phyloP scores from a whole-genome alignment of 2,113 vertebrate genomes.

The Ageneiosus marmoratus region DNA sequence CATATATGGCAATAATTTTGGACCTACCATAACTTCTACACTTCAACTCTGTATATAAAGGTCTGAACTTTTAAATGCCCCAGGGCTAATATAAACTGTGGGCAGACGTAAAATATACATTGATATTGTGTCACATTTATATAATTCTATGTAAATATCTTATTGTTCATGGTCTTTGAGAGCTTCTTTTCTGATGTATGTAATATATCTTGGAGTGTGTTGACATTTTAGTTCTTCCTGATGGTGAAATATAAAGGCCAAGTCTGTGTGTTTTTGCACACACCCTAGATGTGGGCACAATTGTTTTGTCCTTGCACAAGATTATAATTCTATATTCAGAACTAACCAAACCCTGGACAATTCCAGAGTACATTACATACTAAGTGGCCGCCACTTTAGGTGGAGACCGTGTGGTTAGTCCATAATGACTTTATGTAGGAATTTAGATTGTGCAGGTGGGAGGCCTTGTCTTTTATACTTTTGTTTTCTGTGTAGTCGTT shows the following conservation, averaged over 20 bases:
- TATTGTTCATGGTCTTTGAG: background rate
- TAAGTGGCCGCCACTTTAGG: slow-evolving; percentile 36
- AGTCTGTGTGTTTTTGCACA: slow-evolving; percentile 48
- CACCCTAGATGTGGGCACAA: slow-evolving; percentile 55
- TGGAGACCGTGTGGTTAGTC: slow-evolving; percentile 42
- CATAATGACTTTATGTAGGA: slow-evolving; percentile 30
- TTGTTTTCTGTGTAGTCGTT: background rate
- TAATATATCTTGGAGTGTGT: slow-evolving; percentile 25
- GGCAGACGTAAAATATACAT: background rate
- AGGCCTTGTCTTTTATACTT: slow-evolving; percentile 7
- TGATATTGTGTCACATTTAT: background rate
- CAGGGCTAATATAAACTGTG: background rate
- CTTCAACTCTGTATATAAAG: background rate
- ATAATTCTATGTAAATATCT: background rate
- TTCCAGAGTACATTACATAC: slow-evolving; percentile 39
- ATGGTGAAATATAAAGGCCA: slow-evolving; percentile 33
- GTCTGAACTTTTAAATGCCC: background rate
- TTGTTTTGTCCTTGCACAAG: slow-evolving; percentile 46
- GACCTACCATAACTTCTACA: background rate
- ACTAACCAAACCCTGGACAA: slow-evolving; percentile 42
- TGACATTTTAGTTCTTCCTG: slow-evolving; percentile 25
- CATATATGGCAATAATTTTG: slow-evolving; percentile 7
- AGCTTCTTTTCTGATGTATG: slow-evolving; percentile 1
- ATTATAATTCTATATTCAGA: slow-evolving; percentile 46
- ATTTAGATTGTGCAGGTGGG: slow-evolving; percentile 30